Evolutionary conservation across 2,797 vertebrate genomes (phyloP).

Genomic region (Anguilla marmorata): DNA sequence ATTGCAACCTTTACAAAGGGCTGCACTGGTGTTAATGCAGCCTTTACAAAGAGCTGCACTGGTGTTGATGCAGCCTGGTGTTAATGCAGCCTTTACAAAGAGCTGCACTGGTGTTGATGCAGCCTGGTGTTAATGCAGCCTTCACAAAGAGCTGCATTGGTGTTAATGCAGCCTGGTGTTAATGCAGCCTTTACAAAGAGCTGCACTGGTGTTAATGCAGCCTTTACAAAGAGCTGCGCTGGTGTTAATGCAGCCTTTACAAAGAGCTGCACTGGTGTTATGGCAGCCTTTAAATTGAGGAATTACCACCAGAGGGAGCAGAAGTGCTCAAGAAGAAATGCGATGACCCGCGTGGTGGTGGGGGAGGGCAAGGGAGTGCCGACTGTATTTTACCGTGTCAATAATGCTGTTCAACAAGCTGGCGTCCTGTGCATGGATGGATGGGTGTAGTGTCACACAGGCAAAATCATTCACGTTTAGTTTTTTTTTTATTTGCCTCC

Average conservation of each 20-base stretch:
- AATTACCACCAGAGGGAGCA: slow-evolving; percentile 84
- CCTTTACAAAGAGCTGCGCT: background rate
- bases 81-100: background rate
- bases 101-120: background rate
- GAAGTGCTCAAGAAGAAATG: slow-evolving; percentile 79
- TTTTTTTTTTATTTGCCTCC: background rate
- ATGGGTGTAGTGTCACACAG: background rate
- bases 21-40: background rate
- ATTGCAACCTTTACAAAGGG: background rate
- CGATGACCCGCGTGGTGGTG: slow-evolving; percentile 66
- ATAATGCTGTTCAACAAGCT: background rate
- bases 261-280: background rate
- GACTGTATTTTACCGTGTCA: background rate
- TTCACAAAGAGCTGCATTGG: background rate
- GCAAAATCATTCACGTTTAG: background rate
- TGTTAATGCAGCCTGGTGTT: slow-evolving; percentile 53
- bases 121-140: background rate
- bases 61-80: background rate
- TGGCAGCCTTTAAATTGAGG: slow-evolving; percentile 71
- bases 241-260: background rate
- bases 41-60: background rate
- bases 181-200: background rate
- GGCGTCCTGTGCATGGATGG: background rate
- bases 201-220: background rate
- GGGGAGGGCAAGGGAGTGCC: background rate